Conservation (phyloP, 1,140 invertebrate species). For the Plectrocnemia conspersa region DNA sequence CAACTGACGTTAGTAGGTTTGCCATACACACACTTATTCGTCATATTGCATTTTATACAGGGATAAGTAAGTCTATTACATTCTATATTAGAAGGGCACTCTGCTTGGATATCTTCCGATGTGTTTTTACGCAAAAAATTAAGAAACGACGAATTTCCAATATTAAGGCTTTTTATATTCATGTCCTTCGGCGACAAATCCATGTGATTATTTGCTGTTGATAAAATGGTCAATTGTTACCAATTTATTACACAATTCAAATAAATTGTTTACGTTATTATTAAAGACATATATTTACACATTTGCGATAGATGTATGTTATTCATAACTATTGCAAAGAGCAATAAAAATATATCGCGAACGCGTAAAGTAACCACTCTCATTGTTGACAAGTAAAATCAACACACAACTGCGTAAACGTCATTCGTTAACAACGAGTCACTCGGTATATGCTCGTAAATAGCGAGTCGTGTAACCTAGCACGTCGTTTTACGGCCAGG, state of each 20-base stretch:
- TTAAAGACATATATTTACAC: slow-evolving; percentile 18
- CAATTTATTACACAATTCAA: neutral
- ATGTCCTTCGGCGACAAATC: slow-evolving; percentile 29
- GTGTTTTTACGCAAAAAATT: slow-evolving; percentile 18
- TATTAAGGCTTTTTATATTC: slow-evolving; percentile 23
- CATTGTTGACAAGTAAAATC: slow-evolving; percentile 15
- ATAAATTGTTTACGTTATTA: neutral
- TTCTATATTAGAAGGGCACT: slow-evolving; percentile 26
- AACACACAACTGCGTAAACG: neutral
- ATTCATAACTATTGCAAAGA: slow-evolving; percentile 26
- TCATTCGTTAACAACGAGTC: neutral
- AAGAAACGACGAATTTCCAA: slow-evolving; percentile 24
- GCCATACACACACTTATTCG: slow-evolving; percentile 29
- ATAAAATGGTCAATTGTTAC: slow-evolving; percentile 9
- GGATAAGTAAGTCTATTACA: slow-evolving; percentile 25
- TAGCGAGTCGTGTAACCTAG: too few species aligned
- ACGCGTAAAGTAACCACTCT: slow-evolving; percentile 20
- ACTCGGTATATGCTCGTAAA: too few species aligned
- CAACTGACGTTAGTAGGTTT: slow-evolving; percentile 25
- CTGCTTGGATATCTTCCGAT: slow-evolving; percentile 13
- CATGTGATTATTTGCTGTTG: slow-evolving; percentile 31
- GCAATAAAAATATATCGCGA: slow-evolving; percentile 23
- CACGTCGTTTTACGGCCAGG: too few species aligned
- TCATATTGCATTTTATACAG: slow-evolving; percentile 31
- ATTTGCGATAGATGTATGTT: slow-evolving; percentile 26